Conservation (phyloP, 2,888 invertebrate species). For the Strigamia crassipes region DNA sequence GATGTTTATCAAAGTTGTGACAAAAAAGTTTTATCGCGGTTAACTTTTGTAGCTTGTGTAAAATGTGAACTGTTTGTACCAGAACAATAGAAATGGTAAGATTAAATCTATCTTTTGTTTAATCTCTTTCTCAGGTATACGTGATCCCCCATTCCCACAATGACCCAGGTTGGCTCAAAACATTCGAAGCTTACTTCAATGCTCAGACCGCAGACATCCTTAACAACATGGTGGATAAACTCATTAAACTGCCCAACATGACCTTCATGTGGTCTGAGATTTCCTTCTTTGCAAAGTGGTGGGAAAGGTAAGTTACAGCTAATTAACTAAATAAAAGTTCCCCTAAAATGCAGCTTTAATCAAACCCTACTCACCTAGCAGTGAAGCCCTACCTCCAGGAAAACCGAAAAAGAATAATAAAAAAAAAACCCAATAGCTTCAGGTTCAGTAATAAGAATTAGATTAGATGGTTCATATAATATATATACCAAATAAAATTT, state of each 20-base stretch:
- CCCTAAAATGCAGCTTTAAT: not conserved
- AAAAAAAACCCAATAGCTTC: too few relatives aligned
- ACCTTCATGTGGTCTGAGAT: constrained; percentile 96
- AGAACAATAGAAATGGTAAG: not conserved
- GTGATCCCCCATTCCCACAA: constrained; percentile 95
- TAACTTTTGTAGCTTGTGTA: not conserved
- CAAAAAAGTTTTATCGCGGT: not conserved
- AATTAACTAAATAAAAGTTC: constrained; percentile 19
- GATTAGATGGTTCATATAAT: too few relatives aligned
- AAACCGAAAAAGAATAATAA: not conserved
- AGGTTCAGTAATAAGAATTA: too few relatives aligned
- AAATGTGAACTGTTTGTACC: not conserved
- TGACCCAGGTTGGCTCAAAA: constrained; percentile 97
- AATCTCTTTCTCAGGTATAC: constrained; percentile 69
- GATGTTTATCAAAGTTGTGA: too few relatives aligned
- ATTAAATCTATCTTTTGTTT: constrained; percentile 16
- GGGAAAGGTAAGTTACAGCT: constrained; percentile 68
- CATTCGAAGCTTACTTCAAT: constrained; percentile 93
- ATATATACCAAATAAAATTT: too few relatives aligned
- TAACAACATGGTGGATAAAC: constrained; percentile 87
- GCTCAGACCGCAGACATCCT: constrained; percentile 85
- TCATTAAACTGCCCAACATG: constrained; percentile 82
- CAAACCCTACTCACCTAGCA: not conserved
- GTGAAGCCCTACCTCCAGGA: not conserved
- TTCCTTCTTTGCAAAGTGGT: constrained; percentile 82